Base-by-base conservation (phyloP, 2,113 vertebrate genomes). In the Nicator chloris region DNA sequence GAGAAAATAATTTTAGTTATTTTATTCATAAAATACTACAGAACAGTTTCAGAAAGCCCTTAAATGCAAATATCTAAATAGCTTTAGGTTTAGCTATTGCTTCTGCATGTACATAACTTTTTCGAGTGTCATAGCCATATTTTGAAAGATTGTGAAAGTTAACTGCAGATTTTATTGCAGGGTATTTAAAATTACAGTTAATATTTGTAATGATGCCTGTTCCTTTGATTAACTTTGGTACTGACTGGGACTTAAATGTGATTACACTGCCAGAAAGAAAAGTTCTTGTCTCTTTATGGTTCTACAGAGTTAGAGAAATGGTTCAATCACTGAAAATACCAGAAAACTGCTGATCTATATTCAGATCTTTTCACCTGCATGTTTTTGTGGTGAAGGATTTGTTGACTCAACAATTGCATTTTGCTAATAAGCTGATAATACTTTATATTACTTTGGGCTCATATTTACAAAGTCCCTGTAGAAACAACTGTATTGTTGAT, bases 401-500 rank as follows among this genome's bases (percentile, higher is more conserved):
- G 77, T 84, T 64, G 79, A 92, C 51, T 86, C 88, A 96, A 47
- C 45, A 51, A 45, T 66, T 89, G 23, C 33, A 47, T 65, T 72
- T 47, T 95, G 82, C 80, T 96, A 86, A 73, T 93, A 87, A 94
- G 82, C 28, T 80, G 75, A 85, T 94, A 95, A 80, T 87, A 78
- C 64, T 87, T 57, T 56, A 56, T 81, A 94, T 96, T 95, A 94
- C 88, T 96, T 94, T 94, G 81, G 71, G 86, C 57, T 96, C 39
- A 45, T 88, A 87, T 96, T 97, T 97, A 92, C 93, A 93, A 93
- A 97, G 93, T 47, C 97, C 75, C 81, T 95, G 33, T 22, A 96
- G 97, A 96, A 95, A 94, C 75, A 93, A 96, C 92, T 85, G 56
- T 84, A 96, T 97, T 96, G 82, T 95, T 96, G 93, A 94, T 84